A percentile compares a stretch with the other conserved stretches of the same genome.
Conservation (phyloP, 1,140 invertebrate species). For the Ectropis grisescens region DNA sequence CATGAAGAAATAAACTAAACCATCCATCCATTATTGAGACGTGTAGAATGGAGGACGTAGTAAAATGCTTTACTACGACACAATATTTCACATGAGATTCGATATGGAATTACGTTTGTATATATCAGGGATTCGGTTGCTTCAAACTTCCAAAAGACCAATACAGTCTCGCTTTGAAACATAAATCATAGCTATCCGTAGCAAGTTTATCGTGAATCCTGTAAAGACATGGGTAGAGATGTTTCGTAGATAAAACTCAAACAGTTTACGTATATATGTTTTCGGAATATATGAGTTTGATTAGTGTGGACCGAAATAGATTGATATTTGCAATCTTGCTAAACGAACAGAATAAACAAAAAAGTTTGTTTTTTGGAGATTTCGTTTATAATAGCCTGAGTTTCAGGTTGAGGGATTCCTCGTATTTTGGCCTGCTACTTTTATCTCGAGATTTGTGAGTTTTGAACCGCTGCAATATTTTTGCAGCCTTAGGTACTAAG, state of each 20-base stretch:
- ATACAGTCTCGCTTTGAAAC: conserved; percentile 20
- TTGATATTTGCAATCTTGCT: too few relatives aligned
- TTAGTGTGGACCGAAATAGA: too few relatives aligned
- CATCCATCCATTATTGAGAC: conserved; percentile 1
- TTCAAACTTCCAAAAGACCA: conserved; percentile 18
- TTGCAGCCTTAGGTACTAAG: too few relatives aligned
- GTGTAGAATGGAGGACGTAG: background rate
- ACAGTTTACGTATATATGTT: too few relatives aligned
- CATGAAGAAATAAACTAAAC: background rate
- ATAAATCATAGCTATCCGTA: conserved; percentile 25
- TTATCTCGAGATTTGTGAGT: too few relatives aligned
- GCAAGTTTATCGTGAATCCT: conserved; percentile 14
- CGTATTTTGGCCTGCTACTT: too few relatives aligned
- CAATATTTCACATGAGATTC: conserved; percentile 12
- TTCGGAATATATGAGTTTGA: too few relatives aligned
- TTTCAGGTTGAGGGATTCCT: too few relatives aligned
- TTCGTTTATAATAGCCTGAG: conserved; percentile 19
- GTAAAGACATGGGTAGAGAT: conserved; percentile 6
- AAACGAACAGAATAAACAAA: too few relatives aligned
- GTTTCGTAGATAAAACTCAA: conserved; percentile 7
- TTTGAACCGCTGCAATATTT: too few relatives aligned
- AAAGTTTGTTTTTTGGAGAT: conserved; percentile 20
- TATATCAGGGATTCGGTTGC: conserved; percentile 9
- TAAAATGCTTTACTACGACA: conserved; percentile 4
- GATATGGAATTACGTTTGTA: background rate